phyloP scores from a whole-genome alignment of 2,113 vertebrate genomes.

The Dicaeum eximium region DNA sequence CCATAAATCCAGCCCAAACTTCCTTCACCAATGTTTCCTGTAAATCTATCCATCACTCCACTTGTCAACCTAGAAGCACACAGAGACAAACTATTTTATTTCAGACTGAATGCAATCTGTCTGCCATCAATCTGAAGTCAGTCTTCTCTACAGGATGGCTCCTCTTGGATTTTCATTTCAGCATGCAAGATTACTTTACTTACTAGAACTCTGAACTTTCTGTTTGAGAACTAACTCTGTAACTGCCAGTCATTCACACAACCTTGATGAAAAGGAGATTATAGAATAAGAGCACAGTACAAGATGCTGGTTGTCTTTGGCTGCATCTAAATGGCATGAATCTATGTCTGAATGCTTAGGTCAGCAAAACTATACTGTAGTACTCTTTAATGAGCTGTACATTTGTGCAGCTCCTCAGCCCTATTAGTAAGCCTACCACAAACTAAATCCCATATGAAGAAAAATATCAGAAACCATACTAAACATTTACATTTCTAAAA shows the following conservation, averaged over 20 bases:
- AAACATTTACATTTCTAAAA: not conserved
- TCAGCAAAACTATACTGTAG: not conserved
- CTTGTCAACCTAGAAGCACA: not conserved
- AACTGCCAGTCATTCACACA: not conserved
- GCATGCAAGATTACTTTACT: not conserved
- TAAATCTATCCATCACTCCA: not conserved
- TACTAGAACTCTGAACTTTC: not conserved
- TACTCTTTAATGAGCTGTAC: not conserved
- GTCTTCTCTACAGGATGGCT: not conserved
- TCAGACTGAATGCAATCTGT: not conserved
- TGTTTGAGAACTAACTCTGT: not conserved
- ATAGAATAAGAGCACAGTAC: not conserved
- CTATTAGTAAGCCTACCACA: not conserved
- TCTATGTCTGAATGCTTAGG: not conserved
- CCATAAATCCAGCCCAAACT: not conserved
- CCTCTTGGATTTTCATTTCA: not conserved
- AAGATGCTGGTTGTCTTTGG: not conserved
- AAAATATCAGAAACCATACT: not conserved
- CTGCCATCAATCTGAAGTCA: not conserved
- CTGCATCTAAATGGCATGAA: not conserved
- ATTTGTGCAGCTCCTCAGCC: not conserved
- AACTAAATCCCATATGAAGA: not conserved
- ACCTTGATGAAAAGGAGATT: not conserved
- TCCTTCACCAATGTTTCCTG: not conserved
- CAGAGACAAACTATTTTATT: not conserved